Evolutionary conservation across 1,140 invertebrate species (phyloP), one percentile per base, ranked within the genome.

Genomic region (Agraylea sexmaculata): DNA sequence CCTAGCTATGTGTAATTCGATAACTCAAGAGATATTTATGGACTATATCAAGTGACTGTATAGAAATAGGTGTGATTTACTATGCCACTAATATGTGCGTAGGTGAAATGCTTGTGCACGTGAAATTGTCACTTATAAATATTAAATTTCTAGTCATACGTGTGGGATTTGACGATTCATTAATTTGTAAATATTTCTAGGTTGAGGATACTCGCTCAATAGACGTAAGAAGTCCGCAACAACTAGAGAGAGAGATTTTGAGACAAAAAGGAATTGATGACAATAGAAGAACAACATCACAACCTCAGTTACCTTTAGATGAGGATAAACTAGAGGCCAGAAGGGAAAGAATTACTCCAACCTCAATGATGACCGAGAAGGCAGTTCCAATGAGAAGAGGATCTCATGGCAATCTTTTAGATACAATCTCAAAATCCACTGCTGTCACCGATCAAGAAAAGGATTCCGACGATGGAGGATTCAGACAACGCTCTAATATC

Each of bases 281-380:
- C 53, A 63, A 67, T 2, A 54, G 70, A 49, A 55, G 71, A 44
- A 71, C 76, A 2, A 62, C 70, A 1, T 80, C 78, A 1, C 78
- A 80, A 42, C 78, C 77, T 5, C 77, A 80, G 37, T 55, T 78
- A 7, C 64, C 72, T 10, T 72, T 71, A 37, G 75, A 71, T 23
- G 67, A 70, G 28, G 66, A 70, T 7, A 44, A 36, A 45, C 46
- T 37, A 15, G 42, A 46, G 15, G 15, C 28, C 19, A 37, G 42
- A 40, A 27, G 33, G 15, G 46, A 50, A 15, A 25, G 43, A 37
- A 18, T 35, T 8, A 38, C 40, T 21, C 43, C 47, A 16, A 35
- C 40, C 6, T 45, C 49, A 15, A 38, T 45, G 4, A 21, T 31
- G 5, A 23, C 40, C n/a, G 8, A 20, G 4, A 48, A 48, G 17